Evolutionary conservation across 1,140 invertebrate species (phyloP), one percentile per base, ranked within the genome.

Genomic region (Tetramorium alpestre): DNA sequence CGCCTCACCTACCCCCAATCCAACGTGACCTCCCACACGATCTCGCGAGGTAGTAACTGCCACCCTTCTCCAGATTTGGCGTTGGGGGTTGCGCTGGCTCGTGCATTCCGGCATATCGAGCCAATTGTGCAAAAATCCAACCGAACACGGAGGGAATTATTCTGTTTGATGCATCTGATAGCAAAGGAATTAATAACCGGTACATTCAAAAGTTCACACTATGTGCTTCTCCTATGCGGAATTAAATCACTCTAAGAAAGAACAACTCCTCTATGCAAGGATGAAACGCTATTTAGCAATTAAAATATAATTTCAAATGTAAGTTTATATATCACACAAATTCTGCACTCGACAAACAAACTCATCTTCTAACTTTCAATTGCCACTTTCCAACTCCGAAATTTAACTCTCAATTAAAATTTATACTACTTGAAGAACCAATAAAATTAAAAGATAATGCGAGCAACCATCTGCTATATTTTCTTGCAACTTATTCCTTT

Each of bases 1-100:
- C 92, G 93, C 89, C 91, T 94, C 93, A 94, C 93, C 94, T 94
- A 94, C 92, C 92, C 93, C 92, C 93, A 92, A 93, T 91, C 90
- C 91, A 82, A 91, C 90, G 88, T 92, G 94, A 94, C 94, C 93
- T 94, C 92, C 93, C 93, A 94, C 93, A 93, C 92, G 87, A 94
- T 92, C 91, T 92, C 93, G 91, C 92, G 92, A 94, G 87, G 85
- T 93, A 93, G 91, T 89, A 88, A 87, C 89, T 87, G 78, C 90
- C 80, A 89, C 90, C 84, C 88, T 90, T 87, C 89, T 44, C 88
- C 60, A 65, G 81, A 85, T 65, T 85, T 65, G 58, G 10, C 4
- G 22, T 73, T 33, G 80, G 67, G 54, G 60, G 47, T 62, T 41
- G 65, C 51, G 44, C 64, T 51, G 73, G 25, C 22, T 82, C n/a